phyloP scores from a whole-genome alignment of 1,140 invertebrate genomes.

The Gonatopus flavifemur region DNA sequence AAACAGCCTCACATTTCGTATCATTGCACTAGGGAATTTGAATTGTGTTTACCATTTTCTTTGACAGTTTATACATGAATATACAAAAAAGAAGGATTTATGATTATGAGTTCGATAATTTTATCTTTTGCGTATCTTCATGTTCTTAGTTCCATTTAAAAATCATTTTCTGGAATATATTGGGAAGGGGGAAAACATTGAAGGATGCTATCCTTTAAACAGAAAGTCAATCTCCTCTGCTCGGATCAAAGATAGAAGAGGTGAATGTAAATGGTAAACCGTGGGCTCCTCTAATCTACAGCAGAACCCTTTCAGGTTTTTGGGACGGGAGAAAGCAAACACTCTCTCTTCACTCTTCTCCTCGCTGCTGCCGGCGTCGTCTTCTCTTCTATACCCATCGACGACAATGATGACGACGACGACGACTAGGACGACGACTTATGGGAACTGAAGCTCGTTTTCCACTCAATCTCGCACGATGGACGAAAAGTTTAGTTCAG shows the following conservation, averaged over 20 bases:
- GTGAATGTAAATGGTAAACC: too few species aligned
- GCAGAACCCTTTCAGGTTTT: conserved; percentile 48
- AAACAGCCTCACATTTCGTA: too few species aligned
- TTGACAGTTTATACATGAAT: too few species aligned
- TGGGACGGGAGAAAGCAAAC: conserved; percentile 41
- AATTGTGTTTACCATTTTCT: too few species aligned
- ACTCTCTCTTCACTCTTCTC: conserved; percentile 27
- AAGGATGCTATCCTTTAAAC: conserved; percentile 23
- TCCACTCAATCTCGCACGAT: conserved; percentile 27
- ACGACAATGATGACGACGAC: too few species aligned
- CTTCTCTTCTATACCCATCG: not conserved
- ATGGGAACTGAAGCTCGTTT: conserved; percentile 6
- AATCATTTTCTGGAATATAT: too few species aligned
- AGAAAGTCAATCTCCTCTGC: conserved; percentile 32
- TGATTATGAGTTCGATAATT: too few species aligned
- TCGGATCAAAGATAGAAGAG: conserved; percentile 14
- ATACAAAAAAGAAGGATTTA: too few species aligned
- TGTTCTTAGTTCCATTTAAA: too few species aligned
- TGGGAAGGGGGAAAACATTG: conserved; percentile 8
- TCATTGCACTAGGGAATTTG: too few species aligned
- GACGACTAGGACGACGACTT: too few species aligned
- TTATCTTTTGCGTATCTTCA: too few species aligned
- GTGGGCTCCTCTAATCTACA: conserved; percentile 42
- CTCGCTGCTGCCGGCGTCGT: conserved; percentile 12
- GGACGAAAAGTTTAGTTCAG: conserved; percentile 38